A percentile compares a stretch with the other conserved stretches of the same genome.
These are phyloP conservation scores for Phataginus tricuspis DNA, from an alignment of 2,797 vertebrate species.

Conservation along the genomic window DNA sequence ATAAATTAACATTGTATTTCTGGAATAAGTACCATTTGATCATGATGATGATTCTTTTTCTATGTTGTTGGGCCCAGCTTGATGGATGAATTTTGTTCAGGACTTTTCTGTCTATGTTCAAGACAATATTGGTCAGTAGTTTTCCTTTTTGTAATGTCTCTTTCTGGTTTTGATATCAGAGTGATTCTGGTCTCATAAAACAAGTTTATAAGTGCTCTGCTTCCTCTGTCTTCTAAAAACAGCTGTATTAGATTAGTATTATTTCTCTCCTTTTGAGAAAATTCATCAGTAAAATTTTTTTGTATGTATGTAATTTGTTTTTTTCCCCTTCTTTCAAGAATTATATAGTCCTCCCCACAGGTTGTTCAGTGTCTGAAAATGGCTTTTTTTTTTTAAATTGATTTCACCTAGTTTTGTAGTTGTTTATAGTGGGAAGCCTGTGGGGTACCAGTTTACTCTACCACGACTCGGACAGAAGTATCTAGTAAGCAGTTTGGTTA, in stretches of 20 bases:
- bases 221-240: neutral
- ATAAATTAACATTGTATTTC: neutral
- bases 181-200: slow-evolving; percentile 11
- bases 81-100: neutral
- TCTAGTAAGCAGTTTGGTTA: neutral
- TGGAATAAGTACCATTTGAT: neutral
- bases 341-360: neutral
- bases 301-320: neutral
- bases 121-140: neutral
- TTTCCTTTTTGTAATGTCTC: neutral
- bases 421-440: neutral
- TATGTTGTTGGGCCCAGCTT: neutral
- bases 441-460: neutral
- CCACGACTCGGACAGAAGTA: neutral
- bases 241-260: neutral
- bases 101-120: neutral
- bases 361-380: neutral
- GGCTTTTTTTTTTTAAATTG: too few relatives aligned
- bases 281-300: neutral
- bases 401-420: neutral
- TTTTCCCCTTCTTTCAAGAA: neutral
- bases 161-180: neutral
- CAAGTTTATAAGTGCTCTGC: neutral
- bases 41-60: neutral
- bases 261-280: slow-evolving; percentile 12